A percentile compares a stretch with the other conserved stretches of the same genome.
These are phyloP conservation scores for Dinothrombium tinctorium DNA, from an alignment of 1,140 invertebrate genomes.

Conservation along the genomic window DNA sequence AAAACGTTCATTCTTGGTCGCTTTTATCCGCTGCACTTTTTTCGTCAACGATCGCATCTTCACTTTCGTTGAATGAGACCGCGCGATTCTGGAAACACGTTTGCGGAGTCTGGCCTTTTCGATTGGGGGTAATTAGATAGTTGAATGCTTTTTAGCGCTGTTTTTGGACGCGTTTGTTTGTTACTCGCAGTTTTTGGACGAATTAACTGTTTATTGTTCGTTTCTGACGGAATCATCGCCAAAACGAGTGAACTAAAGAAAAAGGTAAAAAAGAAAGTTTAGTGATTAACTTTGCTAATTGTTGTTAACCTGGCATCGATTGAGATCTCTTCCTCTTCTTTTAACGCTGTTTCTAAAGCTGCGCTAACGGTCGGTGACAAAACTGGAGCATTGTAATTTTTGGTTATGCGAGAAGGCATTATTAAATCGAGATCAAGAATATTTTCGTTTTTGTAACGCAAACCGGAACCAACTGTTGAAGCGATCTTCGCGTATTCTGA, in stretches of 20 bases:
- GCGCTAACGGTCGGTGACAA: conserved; percentile 45
- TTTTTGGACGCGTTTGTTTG: conserved; percentile 12
- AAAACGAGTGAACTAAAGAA: background rate
- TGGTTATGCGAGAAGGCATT: conserved; percentile 46
- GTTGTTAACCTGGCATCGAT: conserved; percentile 29
- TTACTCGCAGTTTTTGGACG: conserved; percentile 1
- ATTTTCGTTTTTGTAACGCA: conserved; percentile 25
- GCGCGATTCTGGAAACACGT: conserved; percentile 30
- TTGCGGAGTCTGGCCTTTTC: conserved; percentile 12
- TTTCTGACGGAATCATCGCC: background rate
- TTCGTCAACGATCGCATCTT: background rate
- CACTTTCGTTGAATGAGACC: conserved; percentile 26
- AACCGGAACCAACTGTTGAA: conserved; percentile 28
- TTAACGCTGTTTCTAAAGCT: conserved; percentile 41
- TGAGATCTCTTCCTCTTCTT: conserved; percentile 43
- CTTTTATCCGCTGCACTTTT: no score
- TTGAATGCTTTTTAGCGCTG: conserved; percentile 13
- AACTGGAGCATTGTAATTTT: conserved; percentile 45
- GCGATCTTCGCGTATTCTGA: conserved; percentile 44
- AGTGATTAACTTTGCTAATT: no score
- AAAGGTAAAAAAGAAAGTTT: background rate
- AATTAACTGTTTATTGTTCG: background rate
- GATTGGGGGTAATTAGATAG: conserved; percentile 8
- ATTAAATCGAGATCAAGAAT: conserved; percentile 41
- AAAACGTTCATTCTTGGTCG: no score